Percentiles rank a stretch among this genome's conserved stretches.
These are phyloP conservation scores for Orthosia cruda DNA, from an alignment of 2,888 invertebrate genomes.

Conservation along the genomic window DNA sequence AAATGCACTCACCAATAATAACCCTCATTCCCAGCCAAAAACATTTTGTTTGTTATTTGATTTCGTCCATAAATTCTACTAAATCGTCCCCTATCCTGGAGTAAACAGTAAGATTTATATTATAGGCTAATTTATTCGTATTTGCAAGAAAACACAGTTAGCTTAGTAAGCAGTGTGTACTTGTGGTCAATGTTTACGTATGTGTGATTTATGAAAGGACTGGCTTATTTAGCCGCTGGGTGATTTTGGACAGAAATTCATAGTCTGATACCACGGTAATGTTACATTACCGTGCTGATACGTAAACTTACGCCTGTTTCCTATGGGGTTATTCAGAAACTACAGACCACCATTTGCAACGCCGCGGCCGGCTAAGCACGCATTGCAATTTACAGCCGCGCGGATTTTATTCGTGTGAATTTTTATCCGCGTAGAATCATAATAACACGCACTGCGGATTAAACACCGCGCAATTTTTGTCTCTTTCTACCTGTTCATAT, in stretches of 20 bases:
- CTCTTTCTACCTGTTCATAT: no score
- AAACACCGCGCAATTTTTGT: no score
- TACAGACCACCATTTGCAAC: no score
- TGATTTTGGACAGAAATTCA: neutral
- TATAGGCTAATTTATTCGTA: constrained; percentile 62
- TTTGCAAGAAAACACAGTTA: constrained; percentile 58
- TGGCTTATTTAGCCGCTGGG: neutral
- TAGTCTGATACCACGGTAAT: no score
- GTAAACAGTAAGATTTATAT: constrained; percentile 51
- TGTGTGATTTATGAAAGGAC: constrained; percentile 50
- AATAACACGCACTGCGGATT: no score
- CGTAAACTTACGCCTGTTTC: no score
- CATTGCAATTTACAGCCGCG: no score
- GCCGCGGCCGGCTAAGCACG: no score
- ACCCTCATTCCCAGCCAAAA: constrained; percentile 5
- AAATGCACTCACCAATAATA: neutral
- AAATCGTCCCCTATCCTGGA: constrained; percentile 36
- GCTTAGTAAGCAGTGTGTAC: constrained; percentile 36
- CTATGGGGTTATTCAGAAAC: no score
- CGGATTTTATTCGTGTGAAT: no score
- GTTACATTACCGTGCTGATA: no score
- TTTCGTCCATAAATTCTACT: constrained; percentile 54
- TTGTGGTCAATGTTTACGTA: constrained; percentile 52
- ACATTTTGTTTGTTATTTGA: constrained; percentile 54
- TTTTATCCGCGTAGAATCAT: no score